Conservation (phyloP, 2,888 invertebrate genomes). For the Lasioglossum vierecki region DNA sequence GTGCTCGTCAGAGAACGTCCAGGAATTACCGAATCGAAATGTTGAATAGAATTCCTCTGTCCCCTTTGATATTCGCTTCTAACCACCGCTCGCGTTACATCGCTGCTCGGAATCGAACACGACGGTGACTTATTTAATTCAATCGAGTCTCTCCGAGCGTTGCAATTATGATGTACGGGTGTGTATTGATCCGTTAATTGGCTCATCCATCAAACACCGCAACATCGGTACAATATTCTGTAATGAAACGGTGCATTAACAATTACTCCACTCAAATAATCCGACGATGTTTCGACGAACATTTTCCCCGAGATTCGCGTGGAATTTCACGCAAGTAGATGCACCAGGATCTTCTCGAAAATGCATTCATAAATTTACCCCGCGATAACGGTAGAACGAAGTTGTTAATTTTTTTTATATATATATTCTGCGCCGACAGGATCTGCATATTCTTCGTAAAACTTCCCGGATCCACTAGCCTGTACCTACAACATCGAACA, state of each 20-base stretch:
- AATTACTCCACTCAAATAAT: neutral
- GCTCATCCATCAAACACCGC: neutral
- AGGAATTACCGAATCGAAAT: neutral
- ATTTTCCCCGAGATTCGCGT: neutral
- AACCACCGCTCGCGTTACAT: neutral
- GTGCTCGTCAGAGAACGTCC: neutral
- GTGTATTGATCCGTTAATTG: neutral
- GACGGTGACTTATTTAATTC: neutral
- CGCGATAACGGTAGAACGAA: neutral
- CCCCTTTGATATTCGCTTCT: neutral
- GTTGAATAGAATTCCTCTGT: neutral
- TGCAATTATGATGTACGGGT: neutral
- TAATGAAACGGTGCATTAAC: neutral
- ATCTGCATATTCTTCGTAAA: neutral
- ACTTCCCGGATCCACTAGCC: neutral
- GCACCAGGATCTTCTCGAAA: neutral
- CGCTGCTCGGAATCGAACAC: neutral
- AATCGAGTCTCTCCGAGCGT: neutral
- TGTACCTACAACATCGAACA: neutral
- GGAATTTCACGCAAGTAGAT: neutral
- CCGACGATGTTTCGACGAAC: neutral
- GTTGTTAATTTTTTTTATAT: neutral
- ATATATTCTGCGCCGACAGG: neutral
- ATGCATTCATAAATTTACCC: neutral
- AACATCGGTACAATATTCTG: neutral